A percentile compares a stretch with the other conserved stretches of the same genome.
Conservation (phyloP, 2,797 vertebrate genomes). For the Crossoptilon crossoptilon region DNA sequence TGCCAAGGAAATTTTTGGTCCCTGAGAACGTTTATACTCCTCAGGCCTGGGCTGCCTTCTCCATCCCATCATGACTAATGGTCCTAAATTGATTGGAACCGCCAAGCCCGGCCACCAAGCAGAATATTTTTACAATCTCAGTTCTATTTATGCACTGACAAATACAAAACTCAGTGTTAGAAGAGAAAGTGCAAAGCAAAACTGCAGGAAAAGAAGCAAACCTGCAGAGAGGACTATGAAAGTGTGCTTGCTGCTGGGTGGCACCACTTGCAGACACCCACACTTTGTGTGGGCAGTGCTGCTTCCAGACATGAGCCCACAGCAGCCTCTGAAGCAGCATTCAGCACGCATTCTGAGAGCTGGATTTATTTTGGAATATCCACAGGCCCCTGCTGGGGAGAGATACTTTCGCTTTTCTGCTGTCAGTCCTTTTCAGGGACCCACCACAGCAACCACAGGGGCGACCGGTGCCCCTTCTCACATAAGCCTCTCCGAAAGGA, state of each 20-base stretch:
- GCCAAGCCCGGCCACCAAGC: constrained; percentile 66
- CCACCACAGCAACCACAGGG: background rate
- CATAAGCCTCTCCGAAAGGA: background rate
- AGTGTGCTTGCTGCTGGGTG: background rate
- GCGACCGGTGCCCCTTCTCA: background rate
- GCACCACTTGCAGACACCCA: background rate
- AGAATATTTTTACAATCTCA: constrained; percentile 69
- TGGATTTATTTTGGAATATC: constrained; percentile 1
- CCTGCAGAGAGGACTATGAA: background rate
- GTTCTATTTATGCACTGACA: constrained; percentile 62
- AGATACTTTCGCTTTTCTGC: background rate
- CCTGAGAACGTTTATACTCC: constrained; percentile 50
- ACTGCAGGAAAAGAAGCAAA: constrained; percentile 17
- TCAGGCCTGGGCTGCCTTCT: constrained; percentile 34
- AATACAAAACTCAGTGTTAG: constrained; percentile 31
- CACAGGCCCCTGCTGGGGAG: background rate
- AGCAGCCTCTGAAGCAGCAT: background rate
- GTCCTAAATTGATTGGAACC: constrained; percentile 68
- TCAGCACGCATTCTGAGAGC: background rate
- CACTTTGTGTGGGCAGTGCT: background rate
- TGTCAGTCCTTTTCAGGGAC: background rate
- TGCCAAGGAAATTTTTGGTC: constrained; percentile 70
- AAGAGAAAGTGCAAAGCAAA: constrained; percentile 29
- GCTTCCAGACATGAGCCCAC: background rate
- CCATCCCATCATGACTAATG: constrained; percentile 59